These are phyloP conservation scores for Noctua pronuba DNA, from an alignment of 2,888 invertebrate genomes.

Conservation along the genomic window DNA sequence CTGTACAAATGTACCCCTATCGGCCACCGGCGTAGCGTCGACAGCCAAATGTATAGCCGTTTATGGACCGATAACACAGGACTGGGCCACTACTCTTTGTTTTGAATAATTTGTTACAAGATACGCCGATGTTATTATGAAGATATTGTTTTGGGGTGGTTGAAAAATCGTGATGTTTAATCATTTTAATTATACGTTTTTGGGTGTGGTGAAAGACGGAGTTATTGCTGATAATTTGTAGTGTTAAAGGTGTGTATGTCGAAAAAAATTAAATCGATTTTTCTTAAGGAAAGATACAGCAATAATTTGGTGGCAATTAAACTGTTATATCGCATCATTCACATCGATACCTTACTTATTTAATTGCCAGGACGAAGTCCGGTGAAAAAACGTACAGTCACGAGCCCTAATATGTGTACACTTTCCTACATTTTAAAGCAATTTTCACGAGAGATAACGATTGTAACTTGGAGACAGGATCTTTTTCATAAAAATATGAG, in stretches of 20 bases:
- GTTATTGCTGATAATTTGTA: constrained; percentile 47
- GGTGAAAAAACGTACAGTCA: no score
- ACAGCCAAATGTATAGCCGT: constrained; percentile 56
- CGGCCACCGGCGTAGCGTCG: constrained; percentile 64
- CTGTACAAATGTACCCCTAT: constrained; percentile 35
- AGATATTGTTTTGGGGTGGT: constrained; percentile 52
- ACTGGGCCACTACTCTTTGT: constrained; percentile 54
- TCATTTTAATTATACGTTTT: constrained; percentile 54
- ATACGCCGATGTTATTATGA: constrained; percentile 47
- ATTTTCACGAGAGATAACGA: no score
- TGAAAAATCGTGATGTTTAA: constrained; percentile 49
- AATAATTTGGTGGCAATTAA: constrained; percentile 25
- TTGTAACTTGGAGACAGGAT: no score
- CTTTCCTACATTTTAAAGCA: no score
- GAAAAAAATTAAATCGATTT: constrained; percentile 21
- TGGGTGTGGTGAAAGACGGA: constrained; percentile 40
- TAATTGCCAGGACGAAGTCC: not conserved
- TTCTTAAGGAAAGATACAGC: constrained; percentile 23
- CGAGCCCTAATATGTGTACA: no score
- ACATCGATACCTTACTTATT: not conserved
- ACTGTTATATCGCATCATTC: not conserved
- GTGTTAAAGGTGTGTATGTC: constrained; percentile 5
- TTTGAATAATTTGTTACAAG: constrained; percentile 64
- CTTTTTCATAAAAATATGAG: no score
- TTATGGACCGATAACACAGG: constrained; percentile 53